Conservation (phyloP, 2,888 invertebrate species). For the Cerastoderma edule region DNA sequence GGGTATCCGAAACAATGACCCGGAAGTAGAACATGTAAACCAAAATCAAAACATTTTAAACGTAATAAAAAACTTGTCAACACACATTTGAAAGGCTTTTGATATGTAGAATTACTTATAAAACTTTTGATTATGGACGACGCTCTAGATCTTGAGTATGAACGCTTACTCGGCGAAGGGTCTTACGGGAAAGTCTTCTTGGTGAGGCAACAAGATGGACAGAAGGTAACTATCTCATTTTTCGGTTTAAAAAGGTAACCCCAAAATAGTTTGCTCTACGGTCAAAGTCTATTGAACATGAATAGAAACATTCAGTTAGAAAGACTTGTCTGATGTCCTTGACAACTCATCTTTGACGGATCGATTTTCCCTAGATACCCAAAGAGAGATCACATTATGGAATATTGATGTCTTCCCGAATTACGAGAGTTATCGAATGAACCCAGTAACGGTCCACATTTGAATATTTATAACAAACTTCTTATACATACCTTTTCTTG, state of each 20-base stretch:
- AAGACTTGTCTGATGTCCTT: neutral
- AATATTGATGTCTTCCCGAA: neutral
- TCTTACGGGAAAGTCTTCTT: slow-evolving; percentile 60
- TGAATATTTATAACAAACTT: too few relatives aligned
- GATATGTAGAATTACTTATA: neutral
- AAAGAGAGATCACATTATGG: neutral
- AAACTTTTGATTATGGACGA: slow-evolving; percentile 35
- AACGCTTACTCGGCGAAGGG: slow-evolving; percentile 56
- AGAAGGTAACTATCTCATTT: slow-evolving; percentile 35
- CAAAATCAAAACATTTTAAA: slow-evolving; percentile 4
- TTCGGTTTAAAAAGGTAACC: neutral
- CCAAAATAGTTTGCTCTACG: neutral
- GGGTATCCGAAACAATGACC: too few relatives aligned
- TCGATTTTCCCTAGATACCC: neutral
- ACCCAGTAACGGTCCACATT: too few relatives aligned
- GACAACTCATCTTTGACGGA: neutral
- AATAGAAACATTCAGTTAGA: too few relatives aligned
- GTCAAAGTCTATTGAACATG: neutral
- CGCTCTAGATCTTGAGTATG: slow-evolving; percentile 48
- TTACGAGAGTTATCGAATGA: too few relatives aligned
- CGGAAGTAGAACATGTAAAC: slow-evolving; percentile 12
- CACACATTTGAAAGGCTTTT: neutral
- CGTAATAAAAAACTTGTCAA: neutral
- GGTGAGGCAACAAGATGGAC: slow-evolving; percentile 56
- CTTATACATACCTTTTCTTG: too few relatives aligned